Conservation (phyloP, 2,113 vertebrate genomes). For the Mormyrus lacerda region DNA sequence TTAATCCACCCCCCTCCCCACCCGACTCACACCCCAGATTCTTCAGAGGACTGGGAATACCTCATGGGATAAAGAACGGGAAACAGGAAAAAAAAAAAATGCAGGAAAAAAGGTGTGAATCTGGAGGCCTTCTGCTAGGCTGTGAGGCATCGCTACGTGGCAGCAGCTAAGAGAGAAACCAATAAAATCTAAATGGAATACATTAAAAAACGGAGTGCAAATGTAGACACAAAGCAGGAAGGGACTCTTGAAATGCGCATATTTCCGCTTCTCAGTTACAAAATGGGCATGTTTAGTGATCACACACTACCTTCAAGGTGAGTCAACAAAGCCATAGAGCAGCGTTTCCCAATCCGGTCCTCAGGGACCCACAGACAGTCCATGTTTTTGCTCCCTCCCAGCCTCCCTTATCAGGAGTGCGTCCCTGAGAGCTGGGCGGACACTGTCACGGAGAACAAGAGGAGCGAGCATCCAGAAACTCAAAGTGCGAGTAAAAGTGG, state of each 20-base stretch:
- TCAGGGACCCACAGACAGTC: not conserved
- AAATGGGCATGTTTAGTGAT: not conserved
- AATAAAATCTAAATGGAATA: conserved; percentile 53
- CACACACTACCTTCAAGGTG: not conserved
- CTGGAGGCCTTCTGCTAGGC: conserved; percentile 46
- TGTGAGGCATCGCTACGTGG: conserved; percentile 44
- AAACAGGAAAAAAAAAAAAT: not conserved
- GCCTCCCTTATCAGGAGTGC: not conserved
- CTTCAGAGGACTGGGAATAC: conserved; percentile 24
- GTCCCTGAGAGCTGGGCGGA: not conserved
- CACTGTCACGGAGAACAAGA: not conserved
- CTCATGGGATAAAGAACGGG: conserved; percentile 33
- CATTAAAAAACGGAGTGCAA: conserved; percentile 37
- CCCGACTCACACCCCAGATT: conserved; percentile 7
- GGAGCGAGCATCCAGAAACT: not conserved
- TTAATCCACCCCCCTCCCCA: not conserved
- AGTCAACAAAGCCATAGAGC: not conserved
- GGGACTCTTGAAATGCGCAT: not conserved
- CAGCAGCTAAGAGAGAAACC: conserved; percentile 45
- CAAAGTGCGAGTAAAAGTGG: not conserved
- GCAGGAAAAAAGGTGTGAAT: conserved; percentile 35
- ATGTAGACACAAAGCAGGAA: conserved; percentile 22
- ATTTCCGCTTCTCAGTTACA: not conserved
- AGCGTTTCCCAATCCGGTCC: not conserved
- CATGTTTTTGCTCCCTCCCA: not conserved